These are phyloP conservation scores for Phrynocephalus vlangalii DNA, from an alignment of 2,797 vertebrate species.

Conservation along the genomic window DNA sequence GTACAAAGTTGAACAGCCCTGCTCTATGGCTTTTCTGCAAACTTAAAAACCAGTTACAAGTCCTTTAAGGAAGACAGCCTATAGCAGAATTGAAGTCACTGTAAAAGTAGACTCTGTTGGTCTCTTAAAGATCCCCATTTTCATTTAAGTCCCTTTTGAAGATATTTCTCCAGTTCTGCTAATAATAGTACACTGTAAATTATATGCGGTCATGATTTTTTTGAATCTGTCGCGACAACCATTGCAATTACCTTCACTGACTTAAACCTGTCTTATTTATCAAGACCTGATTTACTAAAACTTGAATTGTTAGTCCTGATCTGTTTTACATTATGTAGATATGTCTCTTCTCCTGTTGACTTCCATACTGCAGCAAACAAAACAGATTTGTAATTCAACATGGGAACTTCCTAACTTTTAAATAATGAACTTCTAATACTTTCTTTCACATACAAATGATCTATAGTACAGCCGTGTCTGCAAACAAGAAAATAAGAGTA, in stretches of 20 bases:
- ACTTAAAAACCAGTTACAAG: no score
- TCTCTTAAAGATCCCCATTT: background rate
- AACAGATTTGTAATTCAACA: background rate
- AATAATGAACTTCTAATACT: background rate
- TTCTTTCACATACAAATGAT: background rate
- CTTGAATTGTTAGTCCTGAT: background rate
- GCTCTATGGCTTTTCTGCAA: no score
- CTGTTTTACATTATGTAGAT: background rate
- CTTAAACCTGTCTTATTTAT: background rate
- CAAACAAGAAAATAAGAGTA: background rate
- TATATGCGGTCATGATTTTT: background rate
- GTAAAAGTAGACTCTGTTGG: background rate
- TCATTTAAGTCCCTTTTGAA: background rate
- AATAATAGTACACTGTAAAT: background rate
- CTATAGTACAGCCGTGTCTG: slow-evolving; percentile 11
- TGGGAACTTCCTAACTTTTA: background rate
- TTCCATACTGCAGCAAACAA: background rate
- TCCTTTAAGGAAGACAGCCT: no score
- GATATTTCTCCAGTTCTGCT: background rate
- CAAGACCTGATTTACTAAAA: background rate
- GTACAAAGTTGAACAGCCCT: no score
- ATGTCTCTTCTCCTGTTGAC: background rate
- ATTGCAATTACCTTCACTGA: background rate
- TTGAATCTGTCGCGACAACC: background rate
- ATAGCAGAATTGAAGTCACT: no score